A percentile compares a stretch with the other conserved stretches of the same genome.
Evolutionary conservation across 2,113 vertebrate genomes (phyloP).

Genomic region (Pseudopodoces humilis): DNA sequence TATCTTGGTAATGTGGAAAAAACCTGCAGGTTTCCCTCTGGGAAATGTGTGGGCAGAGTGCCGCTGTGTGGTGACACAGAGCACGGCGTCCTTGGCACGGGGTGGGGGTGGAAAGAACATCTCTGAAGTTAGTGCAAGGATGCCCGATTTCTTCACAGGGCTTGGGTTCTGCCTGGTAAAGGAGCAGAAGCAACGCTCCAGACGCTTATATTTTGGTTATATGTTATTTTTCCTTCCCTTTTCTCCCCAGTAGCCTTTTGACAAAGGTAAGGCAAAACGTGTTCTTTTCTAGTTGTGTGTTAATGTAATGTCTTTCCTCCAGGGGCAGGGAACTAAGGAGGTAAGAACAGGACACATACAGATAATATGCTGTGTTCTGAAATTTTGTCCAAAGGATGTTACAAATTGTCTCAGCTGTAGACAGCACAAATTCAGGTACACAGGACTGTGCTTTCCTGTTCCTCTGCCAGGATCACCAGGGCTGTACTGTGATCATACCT

Average conservation of each 20-base stretch:
- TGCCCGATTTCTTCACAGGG: not conserved
- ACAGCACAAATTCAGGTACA: not conserved
- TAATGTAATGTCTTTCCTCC: not conserved
- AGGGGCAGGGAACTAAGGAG: not conserved
- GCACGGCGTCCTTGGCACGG: not conserved
- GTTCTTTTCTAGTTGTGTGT: not conserved
- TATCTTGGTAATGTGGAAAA: not conserved
- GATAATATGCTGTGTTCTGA: not conserved
- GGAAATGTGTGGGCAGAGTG: constrained; percentile 36
- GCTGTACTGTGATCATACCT: not conserved
- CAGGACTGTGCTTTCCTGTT: not conserved
- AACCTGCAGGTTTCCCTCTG: not conserved
- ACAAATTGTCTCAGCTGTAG: not conserved
- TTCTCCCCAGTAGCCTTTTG: not conserved
- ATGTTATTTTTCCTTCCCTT: not conserved
- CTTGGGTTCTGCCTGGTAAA: not conserved
- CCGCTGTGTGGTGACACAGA: constrained; percentile 39
- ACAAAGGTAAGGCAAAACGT: not conserved
- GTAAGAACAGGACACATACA: not conserved
- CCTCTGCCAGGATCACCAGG: not conserved
- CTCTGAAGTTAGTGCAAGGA: not conserved
- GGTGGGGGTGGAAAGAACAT: no score
- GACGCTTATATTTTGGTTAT: not conserved
- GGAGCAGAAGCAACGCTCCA: not conserved
- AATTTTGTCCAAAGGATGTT: not conserved